Evolutionary conservation across 2,113 vertebrate species (phyloP).

Genomic region (Alouatta palliata): DNA sequence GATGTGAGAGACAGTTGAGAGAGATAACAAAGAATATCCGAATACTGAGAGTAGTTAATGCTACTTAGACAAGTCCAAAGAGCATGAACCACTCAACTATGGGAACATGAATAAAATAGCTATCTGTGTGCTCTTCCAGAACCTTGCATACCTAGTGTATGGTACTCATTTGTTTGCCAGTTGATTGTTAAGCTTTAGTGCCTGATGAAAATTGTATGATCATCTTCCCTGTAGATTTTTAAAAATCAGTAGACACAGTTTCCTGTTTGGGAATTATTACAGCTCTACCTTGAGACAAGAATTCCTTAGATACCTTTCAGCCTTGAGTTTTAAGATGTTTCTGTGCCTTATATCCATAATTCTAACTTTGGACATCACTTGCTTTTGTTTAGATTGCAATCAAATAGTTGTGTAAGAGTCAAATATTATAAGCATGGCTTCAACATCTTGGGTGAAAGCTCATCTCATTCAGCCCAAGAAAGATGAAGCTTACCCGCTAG

Average conservation of each 20-base stretch:
- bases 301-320: not conserved
- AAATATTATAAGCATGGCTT: not conserved
- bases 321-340: not conserved
- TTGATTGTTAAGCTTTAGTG: not conserved
- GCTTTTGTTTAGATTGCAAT: not conserved
- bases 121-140: not conserved
- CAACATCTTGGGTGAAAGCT: rapidly evolving
- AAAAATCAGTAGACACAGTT: not conserved
- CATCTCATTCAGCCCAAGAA: rapidly evolving
- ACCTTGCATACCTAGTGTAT: rapidly evolving
- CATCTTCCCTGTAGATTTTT: not conserved
- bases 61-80: not conserved
- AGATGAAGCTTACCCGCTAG: not conserved
- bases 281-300: not conserved
- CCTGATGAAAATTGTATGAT: not conserved
- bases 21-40: not conserved
- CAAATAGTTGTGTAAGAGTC: not conserved
- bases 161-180: not conserved
- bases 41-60: not conserved
- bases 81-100: not conserved
- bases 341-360: rapidly evolving
- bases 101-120: not conserved
- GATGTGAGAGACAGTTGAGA: not conserved
- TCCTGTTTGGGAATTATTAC: not conserved
- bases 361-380: not conserved